Base-by-base conservation (phyloP, 2,797 vertebrate genomes). In the Buphagus erythrorhynchus region DNA sequence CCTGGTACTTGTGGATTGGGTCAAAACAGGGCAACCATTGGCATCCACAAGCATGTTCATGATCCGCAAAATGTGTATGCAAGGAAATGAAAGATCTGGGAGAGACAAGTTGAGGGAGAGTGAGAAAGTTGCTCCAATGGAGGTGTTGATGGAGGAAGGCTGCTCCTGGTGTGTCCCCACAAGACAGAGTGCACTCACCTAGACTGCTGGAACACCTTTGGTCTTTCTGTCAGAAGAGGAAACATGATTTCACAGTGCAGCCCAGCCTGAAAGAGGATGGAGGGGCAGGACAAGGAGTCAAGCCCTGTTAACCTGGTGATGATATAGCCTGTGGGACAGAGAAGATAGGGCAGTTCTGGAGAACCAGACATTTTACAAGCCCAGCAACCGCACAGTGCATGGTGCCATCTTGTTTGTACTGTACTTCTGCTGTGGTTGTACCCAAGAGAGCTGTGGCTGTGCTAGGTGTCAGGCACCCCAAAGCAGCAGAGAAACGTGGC, bases 401-500 rank as follows among this genome's bases (percentile, higher is more conserved):
- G 35, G 16, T 69, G 35, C 13, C 16, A 6, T 46, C 31, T 63
- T 51, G 9, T 78, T 73, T 68, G 18, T 38, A 10, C 54, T 33
- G 17, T 36, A 16, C 45, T 87, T 74, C 51, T 67, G 40, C 33
- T n/a, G 59, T 31, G 16, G 15, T 35, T 2, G 1, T 35, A 48
- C 31, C 25, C 2, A 4, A 45, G 40, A 67, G 31, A 68, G 10
- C 48, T 67, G 6, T 13, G 3, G 20, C 22, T 61, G 19, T 69
- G 59, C 18, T 25, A 14, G 21, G 5, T 18, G 13, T 57, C 46
- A 83, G 58, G 13, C 8, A 29, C 2, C 28, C 33, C 73, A 71
- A 38, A 0, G 2, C 8, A 73, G 13, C 31, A 63, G 63, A 79
- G 49, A 67, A 85, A 71, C 0, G 0, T 13, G 28, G 20, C 9